Evolutionary conservation across 2,113 vertebrate species (phyloP).

Genomic region (Gambusia holbrooki): DNA sequence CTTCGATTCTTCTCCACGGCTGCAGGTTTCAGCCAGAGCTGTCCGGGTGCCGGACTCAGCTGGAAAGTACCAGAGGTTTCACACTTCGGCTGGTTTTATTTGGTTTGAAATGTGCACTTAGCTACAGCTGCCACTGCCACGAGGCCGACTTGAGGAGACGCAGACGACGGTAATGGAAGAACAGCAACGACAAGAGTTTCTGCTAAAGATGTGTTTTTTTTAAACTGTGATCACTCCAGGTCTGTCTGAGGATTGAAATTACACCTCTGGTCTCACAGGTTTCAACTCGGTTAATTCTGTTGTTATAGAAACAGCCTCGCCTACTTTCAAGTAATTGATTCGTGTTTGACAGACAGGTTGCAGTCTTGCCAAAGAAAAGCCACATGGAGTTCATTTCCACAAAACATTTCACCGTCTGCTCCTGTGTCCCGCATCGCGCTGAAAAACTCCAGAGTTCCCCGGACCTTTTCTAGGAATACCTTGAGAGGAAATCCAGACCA

Average conservation of each 20-base stretch:
- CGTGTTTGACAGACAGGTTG: neutral
- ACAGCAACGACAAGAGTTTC: too few species aligned
- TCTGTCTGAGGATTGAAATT: neutral
- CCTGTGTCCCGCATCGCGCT: conserved; percentile 25
- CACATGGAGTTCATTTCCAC: conserved; percentile 27
- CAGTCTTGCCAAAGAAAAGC: conserved; percentile 28
- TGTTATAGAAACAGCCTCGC: neutral
- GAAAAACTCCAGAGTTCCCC: conserved; percentile 26
- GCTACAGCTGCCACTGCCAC: neutral
- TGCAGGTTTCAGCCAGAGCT: neutral
- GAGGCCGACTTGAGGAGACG: neutral
- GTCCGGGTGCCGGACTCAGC: neutral
- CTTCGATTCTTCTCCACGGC: too few species aligned
- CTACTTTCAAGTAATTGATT: neutral
- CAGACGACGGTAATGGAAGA: neutral
- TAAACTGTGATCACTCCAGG: too few species aligned
- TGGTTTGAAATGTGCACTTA: neutral
- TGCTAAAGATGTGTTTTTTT: too few species aligned
- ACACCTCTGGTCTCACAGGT: neutral
- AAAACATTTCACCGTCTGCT: conserved; percentile 51
- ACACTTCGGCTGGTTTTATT: neutral
- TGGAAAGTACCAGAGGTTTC: neutral
- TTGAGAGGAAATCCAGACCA: conserved; percentile 52
- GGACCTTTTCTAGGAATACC: conserved; percentile 33
- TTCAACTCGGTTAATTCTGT: neutral